These are phyloP conservation scores for Malurus splendens DNA, from an alignment of 2,797 vertebrate genomes.

Conservation along the genomic window DNA sequence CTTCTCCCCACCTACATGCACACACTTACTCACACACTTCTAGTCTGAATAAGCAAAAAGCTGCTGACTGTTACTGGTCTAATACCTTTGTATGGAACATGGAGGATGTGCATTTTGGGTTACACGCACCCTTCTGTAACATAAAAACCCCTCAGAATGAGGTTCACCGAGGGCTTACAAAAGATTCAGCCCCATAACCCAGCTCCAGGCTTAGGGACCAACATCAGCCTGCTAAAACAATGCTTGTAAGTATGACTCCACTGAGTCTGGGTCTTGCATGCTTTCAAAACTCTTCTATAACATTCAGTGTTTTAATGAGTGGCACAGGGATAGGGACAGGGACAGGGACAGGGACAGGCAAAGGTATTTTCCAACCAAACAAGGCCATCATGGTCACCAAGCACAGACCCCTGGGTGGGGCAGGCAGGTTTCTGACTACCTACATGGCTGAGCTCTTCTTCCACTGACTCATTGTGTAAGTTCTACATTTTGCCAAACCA, in stretches of 20 bases:
- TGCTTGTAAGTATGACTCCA: not conserved
- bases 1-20: not conserved
- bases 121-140: not conserved
- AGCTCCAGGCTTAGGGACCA: not conserved
- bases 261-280: not conserved
- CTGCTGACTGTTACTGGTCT: not conserved
- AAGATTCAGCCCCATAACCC: not conserved
- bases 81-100: accelerated
- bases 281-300: not conserved
- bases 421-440: not conserved
- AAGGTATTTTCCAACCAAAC: not conserved
- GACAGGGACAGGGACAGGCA: not conserved
- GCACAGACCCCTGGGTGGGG: not conserved
- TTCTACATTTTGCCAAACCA: not conserved
- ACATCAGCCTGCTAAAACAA: not conserved
- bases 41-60: not conserved
- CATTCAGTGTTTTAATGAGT: not conserved
- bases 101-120: not conserved
- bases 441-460: not conserved
- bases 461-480: accelerated
- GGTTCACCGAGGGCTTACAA: not conserved
- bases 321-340: not conserved
- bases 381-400: accelerated
- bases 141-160: not conserved
- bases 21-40: not conserved